Percentiles rank a stretch among this genome's conserved stretches.
phyloP scores from a whole-genome alignment of 2,888 invertebrate genomes.

The Drosophila meridiana region DNA sequence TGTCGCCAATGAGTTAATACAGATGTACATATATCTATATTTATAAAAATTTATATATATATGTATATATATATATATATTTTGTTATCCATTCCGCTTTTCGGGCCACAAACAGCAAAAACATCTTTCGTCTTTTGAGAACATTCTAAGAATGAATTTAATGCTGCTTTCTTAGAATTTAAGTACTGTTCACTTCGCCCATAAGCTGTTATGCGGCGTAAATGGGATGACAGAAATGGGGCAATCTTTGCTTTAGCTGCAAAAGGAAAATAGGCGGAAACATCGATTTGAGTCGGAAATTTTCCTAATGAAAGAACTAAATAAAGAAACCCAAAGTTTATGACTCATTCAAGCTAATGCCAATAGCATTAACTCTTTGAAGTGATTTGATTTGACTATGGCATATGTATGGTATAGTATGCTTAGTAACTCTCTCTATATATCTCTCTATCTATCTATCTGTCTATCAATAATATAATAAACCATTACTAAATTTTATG shows the following conservation, averaged over 20 bases:
- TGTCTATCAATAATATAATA: no score
- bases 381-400: neutral
- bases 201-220: neutral
- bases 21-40: no score
- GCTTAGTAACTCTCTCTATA: no score
- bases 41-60: no score
- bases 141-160: neutral
- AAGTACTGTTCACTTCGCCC: neutral
- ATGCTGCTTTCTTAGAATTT: neutral
- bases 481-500: no score
- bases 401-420: neutral
- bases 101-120: neutral
- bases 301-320: neutral
- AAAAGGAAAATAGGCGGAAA: neutral
- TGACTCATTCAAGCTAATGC: neutral
- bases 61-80: neutral
- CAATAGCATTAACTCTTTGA: neutral
- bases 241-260: neutral
- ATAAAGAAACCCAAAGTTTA: neutral
- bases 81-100: neutral
- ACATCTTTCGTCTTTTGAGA: neutral
- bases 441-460: no score
- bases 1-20: neutral
- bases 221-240: neutral
- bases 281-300: neutral